These are phyloP conservation scores for Seriola aureovittata DNA, from an alignment of 2,113 vertebrate species.

Conservation along the genomic window DNA sequence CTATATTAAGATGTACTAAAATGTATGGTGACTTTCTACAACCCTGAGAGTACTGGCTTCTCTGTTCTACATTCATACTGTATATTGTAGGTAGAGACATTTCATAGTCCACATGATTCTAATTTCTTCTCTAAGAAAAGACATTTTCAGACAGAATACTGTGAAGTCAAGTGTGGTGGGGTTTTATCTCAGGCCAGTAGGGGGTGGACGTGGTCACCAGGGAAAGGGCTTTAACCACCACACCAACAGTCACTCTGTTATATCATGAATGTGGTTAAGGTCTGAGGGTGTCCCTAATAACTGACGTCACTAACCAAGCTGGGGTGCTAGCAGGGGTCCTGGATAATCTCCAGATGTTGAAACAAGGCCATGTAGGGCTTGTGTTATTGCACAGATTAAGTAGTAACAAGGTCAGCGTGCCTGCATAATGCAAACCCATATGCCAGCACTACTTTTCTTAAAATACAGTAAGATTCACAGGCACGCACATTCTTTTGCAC, in stretches of 20 bases:
- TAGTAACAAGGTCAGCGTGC: conserved; percentile 49
- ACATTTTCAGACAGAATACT: background rate
- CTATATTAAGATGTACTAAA: background rate
- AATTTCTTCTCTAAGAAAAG: background rate
- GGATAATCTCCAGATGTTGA: conserved; percentile 71
- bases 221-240: conserved; percentile 5
- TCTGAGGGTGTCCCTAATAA: conserved; percentile 39
- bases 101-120: background rate
- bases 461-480: background rate
- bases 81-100: background rate
- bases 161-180: background rate
- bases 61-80: background rate
- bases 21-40: background rate
- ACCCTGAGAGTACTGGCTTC: background rate
- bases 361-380: conserved; percentile 65
- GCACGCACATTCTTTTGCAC: background rate
- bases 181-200: conserved; percentile 57
- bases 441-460: conserved; percentile 15
- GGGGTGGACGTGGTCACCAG: conserved; percentile 43
- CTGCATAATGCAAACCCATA: conserved; percentile 38
- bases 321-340: conserved; percentile 48
- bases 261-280: conserved; percentile 4
- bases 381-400: conserved; percentile 63
- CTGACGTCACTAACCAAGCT: conserved; percentile 35
- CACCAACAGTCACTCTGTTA: background rate